Evolutionary conservation across 1,140 invertebrate genomes (phyloP), one percentile per base, ranked within the genome.

Genomic region (Drosophila chauvacae): DNA sequence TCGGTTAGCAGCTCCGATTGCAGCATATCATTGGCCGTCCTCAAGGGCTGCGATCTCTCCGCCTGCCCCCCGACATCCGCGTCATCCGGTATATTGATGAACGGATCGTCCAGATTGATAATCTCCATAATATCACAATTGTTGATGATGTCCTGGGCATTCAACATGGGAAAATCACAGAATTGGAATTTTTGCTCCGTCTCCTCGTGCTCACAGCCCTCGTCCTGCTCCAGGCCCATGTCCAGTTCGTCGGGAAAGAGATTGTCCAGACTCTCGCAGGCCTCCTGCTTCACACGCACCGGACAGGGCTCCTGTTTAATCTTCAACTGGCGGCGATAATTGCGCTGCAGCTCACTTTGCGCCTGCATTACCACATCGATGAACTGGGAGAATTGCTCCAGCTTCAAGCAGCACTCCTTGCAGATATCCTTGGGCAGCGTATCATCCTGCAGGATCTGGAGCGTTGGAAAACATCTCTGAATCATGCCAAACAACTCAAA

Each of bases 51-150:
- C 3, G 60, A n/a, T 23, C 44, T 26, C 35, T 75, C 74, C n/a
- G 68, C 23, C 47, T 80, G 81, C 4, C 51, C 70, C 1, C 51
- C 70, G 14, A 76, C 78, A 64, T 90, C 83, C 3, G 91, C 71
- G 62, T 92, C 91, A 20, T 92, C 91, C 0, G 91, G 63, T 53
- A 92, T 92, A 35, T 92, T 87, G 44, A 92, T 92, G 14, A 91
- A 92, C 3, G 90, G 86, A 80, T 92, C 91, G 30, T 92, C 91
- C 11, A 92, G 59, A 58, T 91, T 91, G 9, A 92, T 91, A 18
- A 92, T 92, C 69, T 92, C 91, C 91, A 92, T 92, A 20, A 92
- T 92, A 69, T 92, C 91, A 80, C 91, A 92, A 47, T 92, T 92
- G 45, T 92, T 92, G 3, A 92, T 92, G 3, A 92, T 92, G 50